These are phyloP conservation scores for Theodoxus fluviatilis DNA, from an alignment of 2,888 invertebrate genomes.

Conservation along the genomic window DNA sequence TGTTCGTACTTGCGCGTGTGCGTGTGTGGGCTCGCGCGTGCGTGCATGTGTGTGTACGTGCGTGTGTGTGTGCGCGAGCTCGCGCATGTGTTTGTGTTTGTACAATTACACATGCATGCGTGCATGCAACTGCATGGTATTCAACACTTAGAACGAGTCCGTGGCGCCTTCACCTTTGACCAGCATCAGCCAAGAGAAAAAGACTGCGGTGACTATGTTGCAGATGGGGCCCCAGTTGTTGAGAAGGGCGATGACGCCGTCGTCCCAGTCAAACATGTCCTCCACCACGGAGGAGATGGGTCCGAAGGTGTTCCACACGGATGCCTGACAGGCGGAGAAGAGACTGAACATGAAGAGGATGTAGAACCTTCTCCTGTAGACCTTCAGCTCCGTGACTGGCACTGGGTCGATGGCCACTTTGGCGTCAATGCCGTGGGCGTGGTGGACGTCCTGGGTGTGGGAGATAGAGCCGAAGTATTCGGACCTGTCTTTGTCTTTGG, in stretches of 20 bases:
- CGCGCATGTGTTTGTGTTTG: conserved; percentile 8
- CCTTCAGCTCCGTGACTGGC: conserved; percentile 9
- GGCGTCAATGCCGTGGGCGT: no score
- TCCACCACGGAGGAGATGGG: conserved; percentile 30
- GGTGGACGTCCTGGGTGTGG: not conserved
- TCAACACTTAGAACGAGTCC: not conserved
- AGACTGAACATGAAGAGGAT: conserved; percentile 30
- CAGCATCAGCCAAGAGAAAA: conserved; percentile 31
- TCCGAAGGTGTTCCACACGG: conserved; percentile 34
- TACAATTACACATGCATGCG: not conserved
- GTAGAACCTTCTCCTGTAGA: conserved; percentile 33
- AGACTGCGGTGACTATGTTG: conserved; percentile 25
- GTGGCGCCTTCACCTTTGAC: conserved; percentile 27
- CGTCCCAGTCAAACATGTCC: conserved; percentile 30
- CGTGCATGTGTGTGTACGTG: not conserved
- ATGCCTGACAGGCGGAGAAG: conserved; percentile 23
- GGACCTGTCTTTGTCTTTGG: not conserved
- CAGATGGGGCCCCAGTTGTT: conserved; percentile 30
- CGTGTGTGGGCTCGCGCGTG: not conserved
- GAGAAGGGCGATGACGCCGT: conserved; percentile 27
- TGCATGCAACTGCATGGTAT: not conserved
- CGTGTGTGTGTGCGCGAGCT: not conserved
- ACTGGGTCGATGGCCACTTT: not conserved
- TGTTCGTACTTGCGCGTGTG: not conserved
- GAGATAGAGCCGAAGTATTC: not conserved